A percentile compares a stretch with the other conserved stretches of the same genome.
Evolutionary conservation across 2,888 invertebrate genomes (phyloP).

Genomic region (Mythimna pallens): DNA sequence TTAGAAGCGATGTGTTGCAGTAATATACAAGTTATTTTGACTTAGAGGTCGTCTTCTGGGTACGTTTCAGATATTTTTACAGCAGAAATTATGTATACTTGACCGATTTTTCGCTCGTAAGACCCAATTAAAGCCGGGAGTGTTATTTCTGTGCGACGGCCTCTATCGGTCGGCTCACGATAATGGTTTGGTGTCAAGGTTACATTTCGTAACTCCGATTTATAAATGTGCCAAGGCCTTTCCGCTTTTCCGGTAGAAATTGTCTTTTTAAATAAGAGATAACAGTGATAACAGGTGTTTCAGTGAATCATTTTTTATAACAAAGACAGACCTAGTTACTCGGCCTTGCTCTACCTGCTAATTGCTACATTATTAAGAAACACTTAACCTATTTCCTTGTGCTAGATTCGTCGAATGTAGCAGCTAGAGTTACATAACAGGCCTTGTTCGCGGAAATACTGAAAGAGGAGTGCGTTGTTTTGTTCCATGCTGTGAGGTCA

Average conservation of each 20-base stretch:
- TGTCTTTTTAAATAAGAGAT: slow-evolving; percentile 68
- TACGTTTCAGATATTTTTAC: slow-evolving; percentile 76
- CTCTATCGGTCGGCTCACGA: slow-evolving; percentile 85
- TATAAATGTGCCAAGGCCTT: slow-evolving; percentile 84
- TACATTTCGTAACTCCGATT: slow-evolving; percentile 81
- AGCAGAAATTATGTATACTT: slow-evolving; percentile 78
- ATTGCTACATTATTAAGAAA: slow-evolving; percentile 88
- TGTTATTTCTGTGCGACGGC: slow-evolving; percentile 84
- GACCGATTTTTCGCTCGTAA: slow-evolving; percentile 86
- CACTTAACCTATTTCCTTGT: slow-evolving; percentile 87
- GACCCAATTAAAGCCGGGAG: slow-evolving; percentile 81
- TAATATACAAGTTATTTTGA: slow-evolving; percentile 69
- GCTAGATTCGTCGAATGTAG: slow-evolving; percentile 79
- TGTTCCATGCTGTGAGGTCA: slow-evolving; percentile 49
- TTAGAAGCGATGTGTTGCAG: slow-evolving; percentile 57
- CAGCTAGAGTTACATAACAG: slow-evolving; percentile 74
- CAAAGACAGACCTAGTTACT: slow-evolving; percentile 75
- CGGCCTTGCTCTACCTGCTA: slow-evolving; percentile 83
- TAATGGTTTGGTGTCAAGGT: slow-evolving; percentile 89
- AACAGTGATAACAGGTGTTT: slow-evolving; percentile 63
- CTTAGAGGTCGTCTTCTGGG: slow-evolving; percentile 78
- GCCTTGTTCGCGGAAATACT: slow-evolving; percentile 73
- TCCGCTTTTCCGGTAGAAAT: slow-evolving; percentile 77
- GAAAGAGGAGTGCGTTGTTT: slow-evolving; percentile 45
- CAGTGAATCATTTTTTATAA: slow-evolving; percentile 64